These are phyloP conservation scores for Falco novaeseelandiae DNA, from an alignment of 2,797 vertebrate genomes.

Conservation along the genomic window DNA sequence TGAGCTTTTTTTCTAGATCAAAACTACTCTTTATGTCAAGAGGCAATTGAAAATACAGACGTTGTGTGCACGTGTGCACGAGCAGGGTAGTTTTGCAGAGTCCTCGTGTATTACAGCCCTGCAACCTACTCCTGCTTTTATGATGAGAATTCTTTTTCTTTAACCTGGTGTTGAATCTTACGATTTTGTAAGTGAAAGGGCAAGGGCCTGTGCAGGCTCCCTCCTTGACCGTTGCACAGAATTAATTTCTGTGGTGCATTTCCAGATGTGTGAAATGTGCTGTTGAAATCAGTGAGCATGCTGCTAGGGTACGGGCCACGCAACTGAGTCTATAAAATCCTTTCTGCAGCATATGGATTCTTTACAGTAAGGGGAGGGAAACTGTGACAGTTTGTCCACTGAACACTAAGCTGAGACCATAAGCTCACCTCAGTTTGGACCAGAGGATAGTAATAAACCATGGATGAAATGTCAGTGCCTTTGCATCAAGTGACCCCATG, in stretches of 20 bases:
- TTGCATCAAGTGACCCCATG: neutral
- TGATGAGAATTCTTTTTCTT: neutral
- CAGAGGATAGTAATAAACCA: neutral
- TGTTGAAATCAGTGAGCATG: neutral
- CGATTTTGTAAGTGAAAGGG: neutral
- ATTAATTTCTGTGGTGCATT: neutral
- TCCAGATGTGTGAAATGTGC: neutral
- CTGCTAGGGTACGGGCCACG: neutral
- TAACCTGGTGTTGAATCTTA: neutral
- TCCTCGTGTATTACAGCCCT: neutral
- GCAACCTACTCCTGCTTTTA: neutral
- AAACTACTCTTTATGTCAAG: neutral
- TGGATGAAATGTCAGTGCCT: conserved; percentile 9
- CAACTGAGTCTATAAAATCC: neutral
- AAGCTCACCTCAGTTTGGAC: conserved; percentile 2
- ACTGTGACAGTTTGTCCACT: neutral
- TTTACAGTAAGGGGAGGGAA: neutral
- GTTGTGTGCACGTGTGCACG: neutral
- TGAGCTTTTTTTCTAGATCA: neutral
- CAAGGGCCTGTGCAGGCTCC: neutral
- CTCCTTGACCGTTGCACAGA: neutral
- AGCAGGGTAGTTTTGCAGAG: neutral
- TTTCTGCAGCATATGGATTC: neutral
- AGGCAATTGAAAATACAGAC: neutral
- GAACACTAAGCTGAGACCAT: neutral